Evolutionary conservation across 1,140 invertebrate species (phyloP), one percentile per base, ranked within the genome.

Genomic region (Pogonomyrmex barbatus): DNA sequence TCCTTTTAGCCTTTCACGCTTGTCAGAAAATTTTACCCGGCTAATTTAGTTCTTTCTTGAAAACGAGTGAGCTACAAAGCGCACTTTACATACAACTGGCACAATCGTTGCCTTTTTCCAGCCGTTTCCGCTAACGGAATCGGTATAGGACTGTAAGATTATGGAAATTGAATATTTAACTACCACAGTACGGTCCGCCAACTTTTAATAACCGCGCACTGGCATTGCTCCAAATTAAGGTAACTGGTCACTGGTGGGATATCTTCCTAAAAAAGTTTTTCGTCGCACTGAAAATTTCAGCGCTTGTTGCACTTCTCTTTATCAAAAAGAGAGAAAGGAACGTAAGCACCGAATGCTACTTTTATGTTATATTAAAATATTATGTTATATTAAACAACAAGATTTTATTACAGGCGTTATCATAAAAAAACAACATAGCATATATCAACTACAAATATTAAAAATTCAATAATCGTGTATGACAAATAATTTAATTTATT

Each of bases 221-320:
- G 92, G 91, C 92, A n/a, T n/a, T 54, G 81, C 56, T 92, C 91
- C 92, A 93, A 92, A 92, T 91, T 88, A 92, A 92, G 85, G 39
- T 88, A 92, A 91, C 89, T 90, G 88, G 84, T 76, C 79, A 79
- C 79, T 79, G 58, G 77, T 33, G 68, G 36, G 65, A 86, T 75
- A 79, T 90, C 87, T 83, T 85, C 52, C 60, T 65, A 60, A 76
- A 89, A 84, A 79, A 58, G 24, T 24, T 90, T 87, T 75, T 33
- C 17, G 45, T 42, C 62, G 42, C 33, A 2, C 9, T n/a, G 50
- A 65, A 86, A 88, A 86, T 85, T 75, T 78, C 85, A 85, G 36
- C 45, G 63, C 65, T 88, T 24, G 12, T 42, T 42, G 58, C 62
- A 76, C 75, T 71, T 36, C 68, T 65, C 56, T 78, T 63, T 42